A percentile compares a stretch with the other conserved stretches of the same genome.
Conservation (phyloP, 2,113 vertebrate genomes). For the Artemisiospiza belli region DNA sequence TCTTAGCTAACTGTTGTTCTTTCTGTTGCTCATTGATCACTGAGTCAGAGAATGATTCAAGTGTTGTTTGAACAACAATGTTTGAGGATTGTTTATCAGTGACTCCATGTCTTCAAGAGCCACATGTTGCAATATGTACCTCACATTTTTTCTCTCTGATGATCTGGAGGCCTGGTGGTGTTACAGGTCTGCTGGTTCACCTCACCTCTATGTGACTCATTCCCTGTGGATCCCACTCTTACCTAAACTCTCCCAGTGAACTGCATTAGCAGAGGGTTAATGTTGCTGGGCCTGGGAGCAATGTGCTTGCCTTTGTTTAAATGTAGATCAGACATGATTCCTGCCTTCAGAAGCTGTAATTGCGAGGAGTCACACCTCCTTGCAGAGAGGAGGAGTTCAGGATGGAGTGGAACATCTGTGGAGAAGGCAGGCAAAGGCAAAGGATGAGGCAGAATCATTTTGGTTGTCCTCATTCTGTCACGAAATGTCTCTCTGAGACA, state of each 20-base stretch:
- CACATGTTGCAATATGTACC: slow-evolving; percentile 16
- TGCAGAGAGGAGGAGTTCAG: neutral
- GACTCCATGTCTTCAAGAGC: neutral
- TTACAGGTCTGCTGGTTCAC: neutral
- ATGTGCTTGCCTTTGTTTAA: neutral
- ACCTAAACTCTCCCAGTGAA: neutral
- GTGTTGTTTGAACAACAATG: neutral
- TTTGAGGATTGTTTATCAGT: slow-evolving; percentile 32
- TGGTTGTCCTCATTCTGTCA: neutral
- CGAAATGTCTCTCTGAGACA: neutral
- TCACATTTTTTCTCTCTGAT: neutral
- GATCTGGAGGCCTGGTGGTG: neutral
- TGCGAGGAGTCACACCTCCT: neutral
- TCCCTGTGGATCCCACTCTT: neutral
- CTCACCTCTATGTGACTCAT: neutral
- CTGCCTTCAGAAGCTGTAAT: neutral
- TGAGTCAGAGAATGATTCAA: slow-evolving; percentile 55
- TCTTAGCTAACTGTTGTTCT: neutral
- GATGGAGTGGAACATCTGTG: neutral
- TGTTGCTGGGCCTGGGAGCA: neutral
- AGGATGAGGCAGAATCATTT: neutral
- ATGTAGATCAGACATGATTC: neutral
- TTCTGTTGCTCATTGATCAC: slow-evolving; percentile 2
- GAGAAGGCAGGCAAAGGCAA: neutral
- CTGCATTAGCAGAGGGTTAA: neutral